Percentiles rank a stretch among this genome's conserved stretches.
Evolutionary conservation across 1,140 invertebrate species (phyloP).

Genomic region (Scaptomyza hsui): DNA sequence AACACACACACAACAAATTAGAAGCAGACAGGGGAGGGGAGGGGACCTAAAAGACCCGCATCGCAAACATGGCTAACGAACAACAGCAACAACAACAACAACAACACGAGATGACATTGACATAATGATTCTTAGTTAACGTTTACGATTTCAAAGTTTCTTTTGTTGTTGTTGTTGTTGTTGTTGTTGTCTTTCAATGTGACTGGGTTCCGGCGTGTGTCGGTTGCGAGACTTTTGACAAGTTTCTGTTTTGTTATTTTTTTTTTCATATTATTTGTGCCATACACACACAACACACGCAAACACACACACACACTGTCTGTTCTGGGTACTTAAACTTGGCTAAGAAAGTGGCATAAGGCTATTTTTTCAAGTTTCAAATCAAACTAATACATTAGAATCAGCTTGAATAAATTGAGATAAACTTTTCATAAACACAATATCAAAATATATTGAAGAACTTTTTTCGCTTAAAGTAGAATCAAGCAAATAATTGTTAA

Average conservation of each 20-base stretch:
- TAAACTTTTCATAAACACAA: too few species aligned
- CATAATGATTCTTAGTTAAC: constrained; percentile 75
- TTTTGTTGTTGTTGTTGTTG: constrained; percentile 17
- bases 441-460: too few species aligned
- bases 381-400: too few species aligned
- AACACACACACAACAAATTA: constrained; percentile 56
- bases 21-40: constrained; percentile 9
- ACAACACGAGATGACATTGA: constrained; percentile 66
- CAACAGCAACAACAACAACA: constrained; percentile 38
- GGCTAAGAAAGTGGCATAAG: not conserved
- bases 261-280: constrained; percentile 6
- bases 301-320: too few species aligned
- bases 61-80: constrained; percentile 26
- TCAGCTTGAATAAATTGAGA: too few species aligned
- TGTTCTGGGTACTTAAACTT: not conserved
- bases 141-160: constrained; percentile 57
- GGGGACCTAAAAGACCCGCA: constrained; percentile 37
- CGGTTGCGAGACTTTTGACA: constrained; percentile 56
- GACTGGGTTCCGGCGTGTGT: constrained; percentile 47
- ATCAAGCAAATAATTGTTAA: too few species aligned
- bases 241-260: constrained; percentile 38
- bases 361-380: too few species aligned
- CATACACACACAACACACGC: too few species aligned
- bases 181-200: constrained; percentile 28
- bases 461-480: too few species aligned